These are phyloP conservation scores for Otus sunia DNA, from an alignment of 2,113 vertebrate species.

Conservation along the genomic window DNA sequence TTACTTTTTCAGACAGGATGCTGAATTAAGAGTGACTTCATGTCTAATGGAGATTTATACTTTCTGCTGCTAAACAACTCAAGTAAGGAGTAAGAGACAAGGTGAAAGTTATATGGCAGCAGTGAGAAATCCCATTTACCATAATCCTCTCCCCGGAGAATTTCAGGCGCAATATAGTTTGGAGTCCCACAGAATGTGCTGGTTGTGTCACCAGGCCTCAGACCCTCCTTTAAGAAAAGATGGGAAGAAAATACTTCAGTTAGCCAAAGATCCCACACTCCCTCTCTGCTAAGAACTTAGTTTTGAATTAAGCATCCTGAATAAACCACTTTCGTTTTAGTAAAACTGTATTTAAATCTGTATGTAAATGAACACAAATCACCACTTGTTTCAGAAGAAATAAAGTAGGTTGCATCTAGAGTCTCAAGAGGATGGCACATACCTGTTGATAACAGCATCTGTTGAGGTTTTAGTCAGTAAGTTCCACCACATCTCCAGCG, in stretches of 20 bases:
- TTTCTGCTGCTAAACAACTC: neutral
- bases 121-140: slow-evolving; percentile 76
- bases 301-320: neutral
- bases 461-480: neutral
- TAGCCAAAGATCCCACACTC: neutral
- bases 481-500: neutral
- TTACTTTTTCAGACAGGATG: neutral
- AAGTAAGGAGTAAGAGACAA: neutral
- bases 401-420: neutral
- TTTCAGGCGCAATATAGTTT: slow-evolving; percentile 98
- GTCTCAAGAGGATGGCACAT: neutral
- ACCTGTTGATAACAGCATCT: neutral
- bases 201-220: slow-evolving; percentile 96
- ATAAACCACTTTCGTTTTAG: neutral
- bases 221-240: slow-evolving; percentile 85
- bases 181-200: slow-evolving; percentile 99
- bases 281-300: neutral
- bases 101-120: neutral
- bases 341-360: neutral
- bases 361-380: neutral
- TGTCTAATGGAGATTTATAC: neutral
- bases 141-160: slow-evolving; percentile 96
- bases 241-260: neutral
- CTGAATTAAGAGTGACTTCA: neutral
- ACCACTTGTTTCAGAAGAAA: neutral